Base-by-base conservation (phyloP, 2,113 vertebrate genomes). In the Archilochus colubris region DNA sequence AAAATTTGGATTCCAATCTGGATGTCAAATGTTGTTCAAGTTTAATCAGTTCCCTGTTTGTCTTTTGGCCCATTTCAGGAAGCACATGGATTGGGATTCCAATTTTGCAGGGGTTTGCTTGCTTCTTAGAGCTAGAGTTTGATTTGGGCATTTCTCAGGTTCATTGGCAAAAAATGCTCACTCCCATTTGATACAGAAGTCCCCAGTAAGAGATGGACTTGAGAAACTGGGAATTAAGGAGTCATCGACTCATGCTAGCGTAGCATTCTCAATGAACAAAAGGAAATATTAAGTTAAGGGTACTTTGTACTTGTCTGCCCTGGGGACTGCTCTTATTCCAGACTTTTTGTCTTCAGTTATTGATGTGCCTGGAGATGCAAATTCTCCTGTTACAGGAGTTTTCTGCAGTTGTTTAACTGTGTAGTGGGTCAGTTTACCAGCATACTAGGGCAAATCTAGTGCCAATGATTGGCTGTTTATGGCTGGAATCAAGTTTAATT, bases 401-500 rank as follows among this genome's bases (percentile, higher is more conserved):
- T 90, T 86, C 38, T 61, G 27, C 14, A 15, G 15, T 88, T 6
- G 3, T 85, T 76, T 89, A 67, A 85, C 40, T 73, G 3, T 27
- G 38, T 44, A 28, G 30, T 33, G 30, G 14, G 30, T 18, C 24
- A 28, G 50, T 55, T 66, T 44, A 18, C 40, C n/a, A 46, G 51
- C 9, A 27, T n/a, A 33, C 48, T 44, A 72, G 33, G 25, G 73
- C 16, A 94, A 68, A 78, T 74, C 53, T 64, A 64, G n/a, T 43
- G 27, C 43, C 66, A 88, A 7, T 64, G 73, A 46, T 61, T 90
- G 91, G 36, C 22, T 66, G 24, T 81, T 68, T 83, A 91, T 25
- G 73, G 82, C 95, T 96, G 93, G 88, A 95, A 91, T 95, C 7
- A 66, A 93, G 80, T 88, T 85, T 53, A 93, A 77, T 95, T 96